Conservation (phyloP, 2,888 invertebrate genomes). For the Drosophila nr. medialis region DNA sequence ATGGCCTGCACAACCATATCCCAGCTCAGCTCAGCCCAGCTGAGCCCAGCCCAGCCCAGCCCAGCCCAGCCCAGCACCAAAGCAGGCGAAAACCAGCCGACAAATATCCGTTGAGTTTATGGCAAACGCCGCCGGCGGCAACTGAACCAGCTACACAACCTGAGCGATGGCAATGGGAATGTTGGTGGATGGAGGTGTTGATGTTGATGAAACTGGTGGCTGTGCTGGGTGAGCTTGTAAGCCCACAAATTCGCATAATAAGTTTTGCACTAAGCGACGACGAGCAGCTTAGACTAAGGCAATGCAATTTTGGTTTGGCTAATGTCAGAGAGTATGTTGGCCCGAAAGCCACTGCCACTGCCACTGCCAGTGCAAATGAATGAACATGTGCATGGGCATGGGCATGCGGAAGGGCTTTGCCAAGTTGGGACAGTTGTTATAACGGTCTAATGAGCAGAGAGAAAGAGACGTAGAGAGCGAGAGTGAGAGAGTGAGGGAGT, state of each 20-base stretch:
- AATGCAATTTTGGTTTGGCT: conserved; percentile 59
- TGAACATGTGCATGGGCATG: background rate
- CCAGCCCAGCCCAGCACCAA: conserved; percentile 3
- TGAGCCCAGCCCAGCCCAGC: background rate
- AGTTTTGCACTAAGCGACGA: conserved; percentile 58
- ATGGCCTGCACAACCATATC: background rate
- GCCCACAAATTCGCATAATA: conserved; percentile 64
- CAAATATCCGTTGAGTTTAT: conserved; percentile 59
- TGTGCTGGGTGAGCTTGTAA: conserved; percentile 40
- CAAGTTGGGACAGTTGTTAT: conserved; percentile 20
- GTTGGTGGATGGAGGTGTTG: background rate
- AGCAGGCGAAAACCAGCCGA: conserved; percentile 37
- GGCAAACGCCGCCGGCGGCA: conserved; percentile 48
- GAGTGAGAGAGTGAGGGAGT: background rate
- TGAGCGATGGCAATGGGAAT: conserved; percentile 7
- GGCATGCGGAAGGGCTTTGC: background rate
- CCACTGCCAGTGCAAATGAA: background rate
- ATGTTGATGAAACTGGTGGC: background rate
- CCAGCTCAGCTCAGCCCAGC: background rate
- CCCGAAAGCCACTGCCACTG: background rate
- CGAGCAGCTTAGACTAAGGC: conserved; percentile 35
- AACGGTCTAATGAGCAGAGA: conserved; percentile 51
- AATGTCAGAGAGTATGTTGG: conserved; percentile 25
- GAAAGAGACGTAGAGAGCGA: background rate
- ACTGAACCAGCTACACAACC: conserved; percentile 20